Conservation (phyloP, 2,113 vertebrate species). For the Haplochromis burtoni region DNA sequence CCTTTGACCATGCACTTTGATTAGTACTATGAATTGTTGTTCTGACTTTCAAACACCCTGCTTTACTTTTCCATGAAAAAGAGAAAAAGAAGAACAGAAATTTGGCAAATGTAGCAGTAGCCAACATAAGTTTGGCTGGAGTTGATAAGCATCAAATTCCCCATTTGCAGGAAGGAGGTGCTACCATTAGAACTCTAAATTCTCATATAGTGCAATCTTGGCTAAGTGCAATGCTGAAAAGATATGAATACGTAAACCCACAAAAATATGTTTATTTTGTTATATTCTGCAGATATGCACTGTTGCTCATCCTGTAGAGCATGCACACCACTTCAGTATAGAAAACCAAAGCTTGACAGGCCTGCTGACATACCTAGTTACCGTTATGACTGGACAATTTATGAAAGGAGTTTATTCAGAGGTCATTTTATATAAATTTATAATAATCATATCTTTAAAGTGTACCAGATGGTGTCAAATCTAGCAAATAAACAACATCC, state of each 20-base stretch:
- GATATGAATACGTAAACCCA: neutral
- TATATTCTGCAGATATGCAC: neutral
- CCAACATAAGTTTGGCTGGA: neutral
- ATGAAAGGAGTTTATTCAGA: neutral
- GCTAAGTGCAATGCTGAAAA: neutral
- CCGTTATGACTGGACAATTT: neutral
- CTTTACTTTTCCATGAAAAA: neutral
- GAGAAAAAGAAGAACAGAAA: neutral
- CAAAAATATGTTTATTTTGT: neutral
- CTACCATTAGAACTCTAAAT: neutral
- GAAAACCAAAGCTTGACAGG: neutral
- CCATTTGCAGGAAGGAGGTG: neutral
- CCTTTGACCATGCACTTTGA: neutral
- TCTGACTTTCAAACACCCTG: accelerated
- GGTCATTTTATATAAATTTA: neutral
- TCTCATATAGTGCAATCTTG: neutral
- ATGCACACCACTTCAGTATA: neutral
- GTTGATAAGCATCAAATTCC: neutral
- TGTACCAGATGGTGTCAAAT: neutral
- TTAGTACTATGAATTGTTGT: neutral
- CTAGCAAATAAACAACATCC: neutral
- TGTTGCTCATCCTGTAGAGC: neutral
- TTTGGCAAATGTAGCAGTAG: neutral
- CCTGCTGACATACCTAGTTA: neutral
- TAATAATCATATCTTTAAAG: neutral